Base-by-base conservation (phyloP, 2,888 invertebrate genomes). In the Tupiocoris notatus region DNA sequence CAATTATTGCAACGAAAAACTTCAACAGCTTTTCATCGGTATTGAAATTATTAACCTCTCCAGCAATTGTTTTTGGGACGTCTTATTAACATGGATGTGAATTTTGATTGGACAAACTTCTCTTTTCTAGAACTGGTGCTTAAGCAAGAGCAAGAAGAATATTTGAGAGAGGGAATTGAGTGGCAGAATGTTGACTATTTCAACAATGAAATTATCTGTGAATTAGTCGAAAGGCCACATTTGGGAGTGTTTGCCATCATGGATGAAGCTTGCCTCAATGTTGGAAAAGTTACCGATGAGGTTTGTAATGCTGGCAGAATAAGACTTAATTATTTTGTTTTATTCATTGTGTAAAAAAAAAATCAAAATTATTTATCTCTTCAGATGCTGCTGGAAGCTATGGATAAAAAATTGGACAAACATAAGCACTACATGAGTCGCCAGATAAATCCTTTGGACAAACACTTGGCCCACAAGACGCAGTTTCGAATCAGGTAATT, bases 71-170 rank as follows among this genome's bases (percentile, higher is more conserved):
- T n/a, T n/a, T n/a, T n/a, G n/a, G n/a, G n/a, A n/a, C n/a, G n/a
- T n/a, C n/a, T n/a, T 16, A 12, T 54, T 54, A 54, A 9, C 56
- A 54, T 54, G 16, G 16, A 7, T 59, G 24, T 64, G 39, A 39
- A 39, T 39, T 12, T 39, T 39, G 6, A 39, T 39, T 39, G 12
- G n/a, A n/a, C n/a, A n/a, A n/a, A n/a, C n/a, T 77, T 61, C 56
- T 23, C 21, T 17, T 70, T 84, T 85, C 62, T 83, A 93, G 98
- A 98, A 85, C 86, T 99, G 85, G 98, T 98, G 25, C 85, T 99
- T 79, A 96, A 97, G 83, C 98, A 97, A 84, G 98, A 99, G 84
- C 98, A 99, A 83, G 98, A 98, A 83, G 98, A 98, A 83, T 99
- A 99, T 83, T 89, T 91, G 80, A 88, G 91, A 23, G 98, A 99